Evolutionary conservation across 2,113 vertebrate species (phyloP).

Genomic region (Brienomyrus brachyistius): DNA sequence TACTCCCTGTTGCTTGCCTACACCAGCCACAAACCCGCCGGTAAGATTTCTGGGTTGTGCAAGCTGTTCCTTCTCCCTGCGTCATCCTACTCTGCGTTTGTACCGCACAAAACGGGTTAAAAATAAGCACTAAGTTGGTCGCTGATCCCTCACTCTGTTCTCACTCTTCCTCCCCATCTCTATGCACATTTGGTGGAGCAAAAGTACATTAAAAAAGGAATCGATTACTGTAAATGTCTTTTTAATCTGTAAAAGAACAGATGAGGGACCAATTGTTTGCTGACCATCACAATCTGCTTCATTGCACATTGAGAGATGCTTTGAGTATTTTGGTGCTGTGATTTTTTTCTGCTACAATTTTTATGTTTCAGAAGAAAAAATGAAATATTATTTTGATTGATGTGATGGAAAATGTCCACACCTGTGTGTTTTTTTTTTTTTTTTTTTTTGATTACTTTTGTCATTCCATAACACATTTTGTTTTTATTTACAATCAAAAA

Average conservation of each 20-base stretch:
- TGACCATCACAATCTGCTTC: background rate
- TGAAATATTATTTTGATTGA: background rate
- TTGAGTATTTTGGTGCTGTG: background rate
- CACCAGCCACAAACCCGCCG: background rate
- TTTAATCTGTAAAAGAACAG: background rate
- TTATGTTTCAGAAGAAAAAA: background rate
- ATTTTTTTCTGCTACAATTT: background rate
- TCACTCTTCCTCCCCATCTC: background rate
- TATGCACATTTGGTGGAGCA: background rate
- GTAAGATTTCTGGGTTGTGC: background rate
- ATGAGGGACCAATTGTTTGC: background rate
- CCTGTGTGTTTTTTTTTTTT: background rate
- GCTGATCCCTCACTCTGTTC: background rate
- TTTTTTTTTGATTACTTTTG: background rate
- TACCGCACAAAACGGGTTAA: background rate
- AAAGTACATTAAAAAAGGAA: background rate
- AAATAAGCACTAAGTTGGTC: background rate
- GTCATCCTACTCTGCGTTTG: background rate
- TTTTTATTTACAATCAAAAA: background rate
- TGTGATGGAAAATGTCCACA: background rate
- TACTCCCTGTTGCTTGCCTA: background rate
- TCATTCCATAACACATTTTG: background rate
- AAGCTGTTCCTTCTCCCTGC: too few species aligned
- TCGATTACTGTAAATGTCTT: background rate
- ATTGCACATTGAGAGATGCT: background rate